Evolutionary conservation across 2,888 invertebrate genomes (phyloP), one percentile per base, ranked within the genome.

Genomic region (Pheosia tremula): DNA sequence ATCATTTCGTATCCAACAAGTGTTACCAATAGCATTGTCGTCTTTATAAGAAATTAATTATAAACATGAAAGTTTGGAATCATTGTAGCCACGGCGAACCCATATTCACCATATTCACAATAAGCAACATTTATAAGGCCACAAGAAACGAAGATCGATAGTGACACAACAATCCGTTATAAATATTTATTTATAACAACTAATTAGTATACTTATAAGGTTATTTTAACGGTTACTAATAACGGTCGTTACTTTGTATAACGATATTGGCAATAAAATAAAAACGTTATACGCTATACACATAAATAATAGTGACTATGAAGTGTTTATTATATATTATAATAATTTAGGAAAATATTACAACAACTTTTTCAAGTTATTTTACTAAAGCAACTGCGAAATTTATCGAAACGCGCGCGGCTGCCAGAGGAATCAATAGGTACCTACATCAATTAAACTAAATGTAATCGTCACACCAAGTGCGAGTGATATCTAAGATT

Each of bases 241-340:
- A 69, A 69, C 57, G 63, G 61, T 62, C 66, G 64, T 66, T 64
- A 57, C 63, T 62, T 69, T 59, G 59, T 58, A 67, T 69, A 64
- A 68, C 66, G 61, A 67, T 68, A 71, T 69, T 69, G 63, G 66
- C 64, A 72, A 75, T 72, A 70, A 82, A 79, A 78, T 69, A 76
- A 71, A 82, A 71, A 84, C 85, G 82, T 83, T 80, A 79, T 65
- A 85, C 85, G 81, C 79, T 84, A 81, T 79, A 79, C 62, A 70
- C 68, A 77, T 81, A 84, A 82, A 81, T 82, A 81, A 80, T 82
- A 83, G 71, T 81, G 81, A 81, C 81, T 83, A 79, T 72, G 74
- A 78, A 70, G 71, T 59, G 62, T 66, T 65, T 69, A 71, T 74
- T 69, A 64, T 75, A 77, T 80, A 71, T 24, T 24, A 77, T 80